A percentile compares a stretch with the other conserved stretches of the same genome.
These are phyloP conservation scores for Clarias platycephalus DNA, from an alignment of 2,797 vertebrate species.

Conservation along the genomic window DNA sequence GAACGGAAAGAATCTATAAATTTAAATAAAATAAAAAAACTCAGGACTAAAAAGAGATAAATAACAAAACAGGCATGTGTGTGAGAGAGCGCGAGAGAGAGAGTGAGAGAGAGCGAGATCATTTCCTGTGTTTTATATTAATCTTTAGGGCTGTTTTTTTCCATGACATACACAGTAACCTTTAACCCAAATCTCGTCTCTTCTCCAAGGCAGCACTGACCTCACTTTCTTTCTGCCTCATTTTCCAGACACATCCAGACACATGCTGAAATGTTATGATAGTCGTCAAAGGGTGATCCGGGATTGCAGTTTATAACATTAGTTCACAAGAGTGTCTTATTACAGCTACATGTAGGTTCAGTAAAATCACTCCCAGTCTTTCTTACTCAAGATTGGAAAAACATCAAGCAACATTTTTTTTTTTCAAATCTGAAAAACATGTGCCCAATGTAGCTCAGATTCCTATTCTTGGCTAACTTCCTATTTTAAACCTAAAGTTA, in stretches of 20 bases:
- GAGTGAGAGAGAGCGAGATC: conserved; percentile 75
- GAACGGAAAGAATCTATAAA: neutral
- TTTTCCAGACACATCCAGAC: neutral
- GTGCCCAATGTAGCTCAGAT: neutral
- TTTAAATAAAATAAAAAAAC: neutral
- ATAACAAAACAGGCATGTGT: conserved; percentile 56
- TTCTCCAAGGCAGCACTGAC: neutral
- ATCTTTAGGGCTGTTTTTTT: conserved; percentile 80
- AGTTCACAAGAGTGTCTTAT: neutral
- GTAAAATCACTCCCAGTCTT: neutral
- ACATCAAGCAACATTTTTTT: neutral
- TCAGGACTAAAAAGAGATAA: conserved; percentile 1
- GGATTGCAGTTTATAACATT: neutral
- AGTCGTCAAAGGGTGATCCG: neutral
- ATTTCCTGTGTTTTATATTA: conserved; percentile 90
- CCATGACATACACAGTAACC: conserved; percentile 84
- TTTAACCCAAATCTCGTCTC: conserved; percentile 42
- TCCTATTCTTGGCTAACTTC: neutral
- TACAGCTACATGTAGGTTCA: neutral
- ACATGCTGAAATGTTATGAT: neutral
- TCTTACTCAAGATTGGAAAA: neutral
- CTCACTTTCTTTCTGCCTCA: neutral
- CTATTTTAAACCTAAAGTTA: neutral
- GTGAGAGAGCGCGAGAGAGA: conserved; percentile 75
- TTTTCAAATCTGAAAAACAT: neutral